Conservation (phyloP, 2,113 vertebrate species). For the Ia io region DNA sequence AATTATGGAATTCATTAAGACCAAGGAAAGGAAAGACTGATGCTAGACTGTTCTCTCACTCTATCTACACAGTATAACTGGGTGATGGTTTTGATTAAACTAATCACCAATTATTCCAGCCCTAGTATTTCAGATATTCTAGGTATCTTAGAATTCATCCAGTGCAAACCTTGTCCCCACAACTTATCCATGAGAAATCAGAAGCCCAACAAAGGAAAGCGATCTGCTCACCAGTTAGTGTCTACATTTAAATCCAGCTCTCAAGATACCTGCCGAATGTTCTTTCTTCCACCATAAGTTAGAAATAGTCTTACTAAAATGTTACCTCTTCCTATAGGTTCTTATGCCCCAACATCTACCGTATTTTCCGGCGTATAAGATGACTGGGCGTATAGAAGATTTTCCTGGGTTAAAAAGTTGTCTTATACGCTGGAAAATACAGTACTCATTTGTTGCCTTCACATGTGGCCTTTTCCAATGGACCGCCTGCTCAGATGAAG, state of each 20-base stretch:
- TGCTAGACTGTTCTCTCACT: neutral
- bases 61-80: neutral
- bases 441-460: neutral
- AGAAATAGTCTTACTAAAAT: neutral
- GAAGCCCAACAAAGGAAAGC: neutral
- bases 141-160: neutral
- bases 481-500: neutral
- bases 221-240: neutral
- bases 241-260: neutral
- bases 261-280: neutral
- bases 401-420: too few species aligned
- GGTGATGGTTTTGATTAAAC: neutral
- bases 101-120: neutral
- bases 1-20: neutral
- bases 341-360: neutral
- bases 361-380: too few species aligned
- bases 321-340: neutral
- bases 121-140: neutral
- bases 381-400: too few species aligned
- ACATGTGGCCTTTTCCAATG: neutral
- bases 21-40: neutral
- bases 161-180: neutral
- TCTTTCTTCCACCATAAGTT: neutral
- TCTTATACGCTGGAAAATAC: too few species aligned
- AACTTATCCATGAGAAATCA: neutral